Evolutionary conservation across 2,888 invertebrate genomes (phyloP).

Genomic region (Nomada flava): DNA sequence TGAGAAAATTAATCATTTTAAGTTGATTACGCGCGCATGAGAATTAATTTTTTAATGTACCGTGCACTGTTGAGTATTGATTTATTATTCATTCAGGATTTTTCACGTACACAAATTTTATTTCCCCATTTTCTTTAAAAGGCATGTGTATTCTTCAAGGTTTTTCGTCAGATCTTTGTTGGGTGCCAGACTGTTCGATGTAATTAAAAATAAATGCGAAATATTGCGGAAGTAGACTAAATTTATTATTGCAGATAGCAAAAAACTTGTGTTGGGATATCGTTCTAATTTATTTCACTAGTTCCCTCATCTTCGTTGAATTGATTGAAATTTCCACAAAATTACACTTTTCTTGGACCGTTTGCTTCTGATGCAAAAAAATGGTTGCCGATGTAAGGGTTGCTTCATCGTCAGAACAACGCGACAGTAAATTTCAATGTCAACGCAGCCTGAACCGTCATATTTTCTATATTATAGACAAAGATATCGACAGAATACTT

Average conservation of each 20-base stretch:
- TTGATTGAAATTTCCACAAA: background rate
- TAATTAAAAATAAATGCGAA: background rate
- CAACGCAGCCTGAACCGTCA: background rate
- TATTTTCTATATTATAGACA: background rate
- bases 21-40: background rate
- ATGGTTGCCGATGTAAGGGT: constrained; percentile 17
- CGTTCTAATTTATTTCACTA: background rate
- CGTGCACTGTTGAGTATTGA: constrained; percentile 12
- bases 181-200: background rate
- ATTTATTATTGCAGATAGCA: too few species aligned
- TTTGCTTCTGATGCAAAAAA: constrained; percentile 24
- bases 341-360: constrained; percentile 38
- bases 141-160: too few species aligned
- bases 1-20: background rate
- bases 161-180: background rate
- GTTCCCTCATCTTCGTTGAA: background rate
- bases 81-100: background rate
- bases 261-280: background rate
- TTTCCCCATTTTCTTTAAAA: too few species aligned
- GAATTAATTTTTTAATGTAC: constrained; percentile 28
- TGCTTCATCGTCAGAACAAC: constrained; percentile 14
- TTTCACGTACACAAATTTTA: background rate
- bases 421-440: constrained; percentile 15
- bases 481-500: constrained; percentile 11
- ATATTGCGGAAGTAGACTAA: background rate